Evolutionary conservation across 2,888 invertebrate genomes (phyloP).

Genomic region (Chalcosyrphus nemorum): DNA sequence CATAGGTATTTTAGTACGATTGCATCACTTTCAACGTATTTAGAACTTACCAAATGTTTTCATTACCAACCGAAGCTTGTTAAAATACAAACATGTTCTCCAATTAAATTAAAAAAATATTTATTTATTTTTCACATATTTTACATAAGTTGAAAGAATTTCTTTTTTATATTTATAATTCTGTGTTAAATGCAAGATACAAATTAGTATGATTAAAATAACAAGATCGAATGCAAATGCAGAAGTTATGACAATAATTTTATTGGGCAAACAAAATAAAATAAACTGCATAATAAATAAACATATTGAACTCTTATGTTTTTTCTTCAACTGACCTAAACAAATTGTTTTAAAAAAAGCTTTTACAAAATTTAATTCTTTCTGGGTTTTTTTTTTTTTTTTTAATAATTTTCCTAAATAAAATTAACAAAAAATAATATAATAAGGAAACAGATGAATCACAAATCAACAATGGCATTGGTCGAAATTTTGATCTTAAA

Average conservation of each 20-base stretch:
- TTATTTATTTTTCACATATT: conserved; percentile 70
- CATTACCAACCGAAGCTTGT: too few relatives aligned
- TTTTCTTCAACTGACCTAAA: conserved; percentile 44
- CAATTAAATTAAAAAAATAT: conserved; percentile 58
- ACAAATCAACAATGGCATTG: conserved; percentile 73
- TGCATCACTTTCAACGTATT: too few relatives aligned
- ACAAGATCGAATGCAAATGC: conserved; percentile 15
- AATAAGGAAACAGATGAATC: conserved; percentile 71
- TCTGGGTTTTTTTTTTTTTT: conserved; percentile 1
- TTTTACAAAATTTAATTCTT: conserved; percentile 9
- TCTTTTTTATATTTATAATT: conserved; percentile 9
- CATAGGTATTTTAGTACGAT: too few relatives aligned
- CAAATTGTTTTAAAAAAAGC: conserved; percentile 53
- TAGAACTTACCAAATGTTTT: too few relatives aligned
- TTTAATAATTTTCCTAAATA: conserved; percentile 65
- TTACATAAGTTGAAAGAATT: conserved; percentile 65
- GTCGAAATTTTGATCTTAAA: conserved; percentile 72
- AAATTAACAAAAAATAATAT: conserved; percentile 66
- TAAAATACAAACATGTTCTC: background rate
- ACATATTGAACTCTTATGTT: conserved; percentile 3
- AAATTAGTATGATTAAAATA: conserved; percentile 55
- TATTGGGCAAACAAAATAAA: conserved; percentile 34
- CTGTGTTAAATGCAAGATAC: conserved; percentile 55
- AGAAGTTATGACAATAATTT: conserved; percentile 31
- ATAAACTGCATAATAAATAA: conserved; percentile 24